These are phyloP conservation scores for Agonopterix heracliana DNA, from an alignment of 2,888 invertebrate genomes.

Conservation along the genomic window DNA sequence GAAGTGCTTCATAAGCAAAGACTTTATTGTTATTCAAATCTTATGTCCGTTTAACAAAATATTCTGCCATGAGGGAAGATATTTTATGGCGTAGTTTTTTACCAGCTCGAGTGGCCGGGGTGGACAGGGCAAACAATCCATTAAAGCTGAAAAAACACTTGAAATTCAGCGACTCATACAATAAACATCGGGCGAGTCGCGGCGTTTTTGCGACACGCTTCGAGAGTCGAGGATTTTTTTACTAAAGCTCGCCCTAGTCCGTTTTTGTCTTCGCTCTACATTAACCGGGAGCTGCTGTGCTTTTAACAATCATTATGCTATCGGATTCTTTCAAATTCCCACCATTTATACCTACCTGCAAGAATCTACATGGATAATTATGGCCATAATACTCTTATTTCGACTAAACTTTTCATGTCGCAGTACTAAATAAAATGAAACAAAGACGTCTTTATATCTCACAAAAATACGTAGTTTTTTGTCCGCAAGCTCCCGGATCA, in stretches of 20 bases:
- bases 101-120: slow-evolving; percentile 25
- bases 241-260: slow-evolving; percentile 27
- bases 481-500: background rate
- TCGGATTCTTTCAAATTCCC: background rate
- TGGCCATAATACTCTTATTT: too few species aligned
- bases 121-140: slow-evolving; percentile 51
- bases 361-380: too few species aligned
- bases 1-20: too few species aligned
- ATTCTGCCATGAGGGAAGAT: too few species aligned
- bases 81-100: slow-evolving; percentile 17
- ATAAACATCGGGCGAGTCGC: slow-evolving; percentile 52
- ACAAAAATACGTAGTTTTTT: background rate
- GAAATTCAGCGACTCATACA: slow-evolving; percentile 72
- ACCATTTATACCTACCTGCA: too few species aligned
- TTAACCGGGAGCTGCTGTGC: background rate
- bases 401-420: too few species aligned
- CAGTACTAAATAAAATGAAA: too few species aligned
- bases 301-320: background rate
- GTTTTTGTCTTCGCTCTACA: slow-evolving; percentile 36
- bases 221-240: slow-evolving; percentile 44
- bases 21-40: too few species aligned
- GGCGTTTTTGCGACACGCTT: slow-evolving; percentile 42
- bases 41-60: too few species aligned
- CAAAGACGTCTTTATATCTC: too few species aligned
- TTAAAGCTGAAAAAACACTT: slow-evolving; percentile 68